These are phyloP conservation scores for Dorcus hopei DNA, from an alignment of 2,888 invertebrate genomes.

Conservation along the genomic window DNA sequence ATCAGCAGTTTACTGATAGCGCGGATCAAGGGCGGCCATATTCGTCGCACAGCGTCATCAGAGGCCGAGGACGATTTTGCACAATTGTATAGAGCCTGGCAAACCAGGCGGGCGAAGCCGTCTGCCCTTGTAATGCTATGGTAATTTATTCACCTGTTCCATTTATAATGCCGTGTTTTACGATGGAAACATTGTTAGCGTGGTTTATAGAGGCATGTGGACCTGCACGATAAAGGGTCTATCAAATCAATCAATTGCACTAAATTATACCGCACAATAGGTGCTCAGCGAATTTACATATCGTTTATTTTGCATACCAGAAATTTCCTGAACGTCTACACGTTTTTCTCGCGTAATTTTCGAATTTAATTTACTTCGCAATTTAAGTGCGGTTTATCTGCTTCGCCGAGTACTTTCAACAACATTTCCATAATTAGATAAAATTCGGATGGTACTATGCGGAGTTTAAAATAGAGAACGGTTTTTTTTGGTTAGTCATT, in stretches of 20 bases:
- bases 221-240: neutral
- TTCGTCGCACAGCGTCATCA: neutral
- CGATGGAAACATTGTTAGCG: conserved; percentile 17
- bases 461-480: too few species aligned
- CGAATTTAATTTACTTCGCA: too few species aligned
- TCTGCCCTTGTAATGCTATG: conserved; percentile 2
- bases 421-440: too few species aligned
- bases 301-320: too few species aligned
- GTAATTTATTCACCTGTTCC: conserved; percentile 19
- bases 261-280: neutral
- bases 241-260: neutral
- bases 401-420: too few species aligned
- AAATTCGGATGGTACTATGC: too few species aligned
- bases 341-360: too few species aligned
- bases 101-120: neutral
- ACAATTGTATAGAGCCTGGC: neutral
- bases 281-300: too few species aligned
- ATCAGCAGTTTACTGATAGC: conserved; percentile 4
- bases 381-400: too few species aligned
- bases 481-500: too few species aligned
- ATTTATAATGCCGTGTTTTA: conserved; percentile 17
- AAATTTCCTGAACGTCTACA: too few species aligned
- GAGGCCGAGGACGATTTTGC: neutral
- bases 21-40: conserved; percentile 4
- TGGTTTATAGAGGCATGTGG: conserved; percentile 13